A percentile compares a stretch with the other conserved stretches of the same genome.
phyloP scores from a whole-genome alignment of 2,888 invertebrate genomes.

The Carabus problematicus region DNA sequence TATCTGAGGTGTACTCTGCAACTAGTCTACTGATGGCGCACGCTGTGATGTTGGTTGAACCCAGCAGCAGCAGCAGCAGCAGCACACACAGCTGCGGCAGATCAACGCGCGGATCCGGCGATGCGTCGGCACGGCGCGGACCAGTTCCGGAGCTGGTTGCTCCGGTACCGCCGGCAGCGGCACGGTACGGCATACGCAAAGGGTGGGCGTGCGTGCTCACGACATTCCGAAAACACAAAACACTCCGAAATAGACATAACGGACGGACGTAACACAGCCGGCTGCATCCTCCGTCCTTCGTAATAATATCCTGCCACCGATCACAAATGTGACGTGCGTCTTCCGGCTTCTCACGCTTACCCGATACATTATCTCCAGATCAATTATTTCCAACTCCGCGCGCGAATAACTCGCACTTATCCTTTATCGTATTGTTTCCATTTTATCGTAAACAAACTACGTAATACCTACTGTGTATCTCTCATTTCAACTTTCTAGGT shows the following conservation, averaged over 20 bases:
- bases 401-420: no score
- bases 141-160: slow-evolving; percentile 13
- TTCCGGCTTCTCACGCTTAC: no score
- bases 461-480: no score
- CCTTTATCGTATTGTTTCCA: no score
- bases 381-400: no score
- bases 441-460: no score
- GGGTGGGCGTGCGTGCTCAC: slow-evolving; percentile 16
- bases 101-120: slow-evolving; percentile 21
- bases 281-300: background rate
- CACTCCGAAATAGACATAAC: background rate
- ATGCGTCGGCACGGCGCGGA: slow-evolving; percentile 13
- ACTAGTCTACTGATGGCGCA: slow-evolving; percentile 36
- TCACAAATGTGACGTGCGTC: slow-evolving; percentile 2
- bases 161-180: slow-evolving; percentile 17
- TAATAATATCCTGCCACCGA: background rate
- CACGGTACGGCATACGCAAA: slow-evolving; percentile 31
- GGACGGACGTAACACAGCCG: no score
- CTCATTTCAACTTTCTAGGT: no score
- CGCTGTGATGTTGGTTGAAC: slow-evolving; percentile 29
- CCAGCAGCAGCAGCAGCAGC: slow-evolving; percentile 20
- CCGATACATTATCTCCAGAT: no score
- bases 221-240: background rate
- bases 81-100: slow-evolving; percentile 12
- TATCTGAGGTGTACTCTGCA: slow-evolving; percentile 26